A percentile compares a stretch with the other conserved stretches of the same genome.
These are phyloP conservation scores for Spodoptera litura DNA, from an alignment of 1,140 invertebrate genomes.

Conservation along the genomic window DNA sequence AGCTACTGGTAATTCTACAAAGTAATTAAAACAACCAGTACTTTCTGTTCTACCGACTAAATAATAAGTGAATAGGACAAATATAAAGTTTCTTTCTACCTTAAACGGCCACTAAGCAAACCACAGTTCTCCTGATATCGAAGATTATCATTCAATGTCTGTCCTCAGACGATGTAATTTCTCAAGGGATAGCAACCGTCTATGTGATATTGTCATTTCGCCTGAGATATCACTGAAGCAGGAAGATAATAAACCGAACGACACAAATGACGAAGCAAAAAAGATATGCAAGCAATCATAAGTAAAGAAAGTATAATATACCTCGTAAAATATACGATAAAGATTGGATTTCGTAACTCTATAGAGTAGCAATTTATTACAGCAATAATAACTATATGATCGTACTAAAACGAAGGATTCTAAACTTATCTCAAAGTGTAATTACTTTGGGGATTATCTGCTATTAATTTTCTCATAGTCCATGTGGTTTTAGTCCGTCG, in stretches of 20 bases:
- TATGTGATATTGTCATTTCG: no score
- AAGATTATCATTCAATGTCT: no score
- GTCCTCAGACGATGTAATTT: no score
- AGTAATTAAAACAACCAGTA: no score
- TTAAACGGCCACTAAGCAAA: no score
- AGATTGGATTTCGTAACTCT: neutral
- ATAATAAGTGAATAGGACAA: no score
- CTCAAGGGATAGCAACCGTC: no score
- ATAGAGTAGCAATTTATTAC: conserved; percentile 21
- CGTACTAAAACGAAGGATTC: conserved; percentile 20
- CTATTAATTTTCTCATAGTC: conserved; percentile 51
- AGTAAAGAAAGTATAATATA: neutral
- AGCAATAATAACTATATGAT: conserved; percentile 4
- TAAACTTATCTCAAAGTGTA: conserved; percentile 34
- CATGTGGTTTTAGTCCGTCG: conserved; percentile 50
- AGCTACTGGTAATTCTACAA: neutral
- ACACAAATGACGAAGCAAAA: neutral
- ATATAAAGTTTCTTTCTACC: neutral
- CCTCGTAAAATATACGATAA: neutral
- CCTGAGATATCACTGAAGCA: no score
- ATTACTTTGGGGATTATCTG: conserved; percentile 52
- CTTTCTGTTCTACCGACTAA: no score
- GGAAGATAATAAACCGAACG: no score
- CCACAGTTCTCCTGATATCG: no score
- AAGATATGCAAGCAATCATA: neutral